Conservation (phyloP, 2,888 invertebrate genomes). For the Netelia fuscicornis region DNA sequence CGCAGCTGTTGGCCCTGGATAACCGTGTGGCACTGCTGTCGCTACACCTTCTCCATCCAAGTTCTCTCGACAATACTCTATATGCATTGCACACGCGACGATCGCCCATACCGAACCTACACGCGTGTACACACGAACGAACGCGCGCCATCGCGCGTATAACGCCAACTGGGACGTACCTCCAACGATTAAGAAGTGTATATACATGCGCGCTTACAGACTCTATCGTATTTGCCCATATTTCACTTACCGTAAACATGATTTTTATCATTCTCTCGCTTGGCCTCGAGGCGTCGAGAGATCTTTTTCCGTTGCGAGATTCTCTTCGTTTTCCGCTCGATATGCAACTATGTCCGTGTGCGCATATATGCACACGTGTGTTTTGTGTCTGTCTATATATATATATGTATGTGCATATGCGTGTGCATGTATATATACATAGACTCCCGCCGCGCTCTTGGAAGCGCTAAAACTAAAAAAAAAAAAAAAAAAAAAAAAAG, state of each 20-base stretch:
- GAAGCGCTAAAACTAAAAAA: neutral
- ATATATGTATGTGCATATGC: too few species aligned
- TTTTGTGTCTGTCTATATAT: too few species aligned
- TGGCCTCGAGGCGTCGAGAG: neutral
- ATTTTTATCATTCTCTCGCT: neutral
- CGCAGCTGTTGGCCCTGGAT: conserved; percentile 69
- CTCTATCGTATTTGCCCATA: neutral
- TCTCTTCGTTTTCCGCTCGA: neutral
- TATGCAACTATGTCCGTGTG: too few species aligned
- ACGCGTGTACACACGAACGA: neutral
- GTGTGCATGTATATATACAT: too few species aligned
- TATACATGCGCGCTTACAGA: neutral
- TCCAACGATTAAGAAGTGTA: neutral
- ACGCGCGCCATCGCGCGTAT: neutral
- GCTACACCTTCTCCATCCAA: conserved; percentile 50
- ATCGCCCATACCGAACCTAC: conserved; percentile 9
- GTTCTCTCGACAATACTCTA: conserved; percentile 1
- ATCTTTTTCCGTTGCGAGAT: neutral
- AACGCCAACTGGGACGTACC: conserved; percentile 2
- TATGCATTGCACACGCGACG: neutral
- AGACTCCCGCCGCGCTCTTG: neutral
- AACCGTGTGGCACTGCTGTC: conserved; percentile 53
- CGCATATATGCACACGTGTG: too few species aligned
- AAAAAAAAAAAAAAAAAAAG: neutral
- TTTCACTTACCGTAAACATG: neutral